phyloP scores from a whole-genome alignment of 2,888 invertebrate species.

The Xestia rhomboidea region DNA sequence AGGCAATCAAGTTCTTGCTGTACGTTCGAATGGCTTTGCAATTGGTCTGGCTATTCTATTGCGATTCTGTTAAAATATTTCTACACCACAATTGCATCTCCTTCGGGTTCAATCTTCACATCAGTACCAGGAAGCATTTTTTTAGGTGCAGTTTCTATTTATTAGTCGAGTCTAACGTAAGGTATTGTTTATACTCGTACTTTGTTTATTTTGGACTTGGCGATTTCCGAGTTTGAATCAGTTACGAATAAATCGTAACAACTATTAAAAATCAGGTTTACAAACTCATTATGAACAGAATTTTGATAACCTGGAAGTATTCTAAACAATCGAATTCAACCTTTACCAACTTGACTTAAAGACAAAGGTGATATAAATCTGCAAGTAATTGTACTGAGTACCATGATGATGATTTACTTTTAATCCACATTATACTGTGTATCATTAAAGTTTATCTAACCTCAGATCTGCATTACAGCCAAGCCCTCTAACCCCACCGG shows the following conservation, averaged over 20 bases:
- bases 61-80: not conserved
- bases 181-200: not conserved
- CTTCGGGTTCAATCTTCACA: not conserved
- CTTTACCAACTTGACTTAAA: not conserved
- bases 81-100: no score
- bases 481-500: constrained; percentile 33
- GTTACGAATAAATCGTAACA: not conserved
- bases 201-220: constrained; percentile 7
- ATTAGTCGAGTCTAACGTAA: not conserved
- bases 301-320: not conserved
- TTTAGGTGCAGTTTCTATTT: constrained; percentile 3
- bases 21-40: constrained; percentile 5
- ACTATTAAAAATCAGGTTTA: not conserved
- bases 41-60: no score
- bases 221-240: not conserved
- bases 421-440: not conserved
- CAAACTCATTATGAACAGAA: not conserved
- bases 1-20: constrained; percentile 41
- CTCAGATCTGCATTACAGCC: constrained; percentile 20
- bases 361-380: not conserved
- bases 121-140: not conserved
- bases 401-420: constrained; percentile 13
- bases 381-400: constrained; percentile 7
- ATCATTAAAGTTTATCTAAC: constrained; percentile 43
- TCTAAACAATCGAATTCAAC: not conserved